Base-by-base conservation (phyloP, 2,888 invertebrate genomes). In the Leptinotarsa juncta region DNA sequence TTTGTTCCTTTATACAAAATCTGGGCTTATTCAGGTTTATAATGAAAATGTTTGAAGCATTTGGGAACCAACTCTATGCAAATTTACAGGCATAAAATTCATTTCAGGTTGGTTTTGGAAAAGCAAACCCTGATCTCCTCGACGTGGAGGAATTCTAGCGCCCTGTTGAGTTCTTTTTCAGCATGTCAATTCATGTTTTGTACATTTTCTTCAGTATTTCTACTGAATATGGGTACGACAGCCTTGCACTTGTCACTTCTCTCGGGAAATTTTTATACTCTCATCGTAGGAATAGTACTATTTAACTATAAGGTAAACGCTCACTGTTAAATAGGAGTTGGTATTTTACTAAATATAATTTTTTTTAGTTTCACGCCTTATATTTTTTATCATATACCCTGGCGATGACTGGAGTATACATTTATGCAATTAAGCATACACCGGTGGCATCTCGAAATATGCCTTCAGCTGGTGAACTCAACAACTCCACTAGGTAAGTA, bases 181-280 rank as follows among this genome's bases (percentile, higher is more conserved):
- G 89, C 92, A 42, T 91, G 93, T 76, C 94, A 96, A 88, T 94
- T 94, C 74, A 87, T 93, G 81, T 93, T 95, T 84, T 95, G 95
- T 87, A 92, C 94, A 67, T 88, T 94, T 74, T 93, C 95, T 82
- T 93, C 95, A 60, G 90, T 93, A 18, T 93, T 95, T 88, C 88
- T 96, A 77, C 90, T 92, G 82, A 91, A 93, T 82, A 94, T 95
- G 15, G 94, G 95, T 15, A 94, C 96, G n/a, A 93, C 96, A 66
- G 91, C 94, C 81, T 89, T 95, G 85, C 96, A 96, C 87, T 88
- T 96, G 79, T 94, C 95, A 14, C 91, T 96, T 75, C 88, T 96
- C 72, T 95, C 96, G 0, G 92, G 96, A 2, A 95, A 96, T 88
- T 96, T 95, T 87, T 96, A 96, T 87, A 94, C 95, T 4, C 91